Evolutionary conservation across 2,888 invertebrate genomes (phyloP).

Genomic region (Diaperis boleti): DNA sequence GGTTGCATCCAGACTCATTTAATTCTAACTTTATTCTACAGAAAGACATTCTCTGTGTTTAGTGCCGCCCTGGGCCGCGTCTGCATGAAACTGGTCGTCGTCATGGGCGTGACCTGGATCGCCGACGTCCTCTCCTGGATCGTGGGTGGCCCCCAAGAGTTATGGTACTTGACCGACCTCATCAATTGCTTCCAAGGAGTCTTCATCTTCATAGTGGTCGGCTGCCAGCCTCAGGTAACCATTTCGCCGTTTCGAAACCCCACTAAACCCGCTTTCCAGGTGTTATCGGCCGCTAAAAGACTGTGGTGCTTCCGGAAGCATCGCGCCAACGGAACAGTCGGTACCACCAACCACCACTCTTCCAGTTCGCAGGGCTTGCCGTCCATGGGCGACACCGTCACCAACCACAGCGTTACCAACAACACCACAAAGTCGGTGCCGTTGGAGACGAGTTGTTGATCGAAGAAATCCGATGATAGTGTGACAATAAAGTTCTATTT

Average conservation of each 20-base stretch:
- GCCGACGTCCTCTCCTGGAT: constrained; percentile 88
- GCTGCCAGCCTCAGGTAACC: constrained; percentile 91
- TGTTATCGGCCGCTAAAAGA: constrained; percentile 76
- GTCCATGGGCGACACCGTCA: constrained; percentile 82
- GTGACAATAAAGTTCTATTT: constrained; percentile 25
- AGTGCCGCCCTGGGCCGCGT: constrained; percentile 86
- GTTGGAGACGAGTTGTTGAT: constrained; percentile 70
- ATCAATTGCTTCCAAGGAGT: constrained; percentile 90
- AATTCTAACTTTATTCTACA: too few relatives aligned
- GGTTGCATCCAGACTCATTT: too few relatives aligned
- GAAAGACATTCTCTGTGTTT: too few relatives aligned
- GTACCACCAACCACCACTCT: constrained; percentile 77
- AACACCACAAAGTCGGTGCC: constrained; percentile 70
- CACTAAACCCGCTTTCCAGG: constrained; percentile 64
- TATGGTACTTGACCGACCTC: constrained; percentile 88
- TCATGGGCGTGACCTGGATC: constrained; percentile 85
- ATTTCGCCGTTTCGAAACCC: too few relatives aligned
- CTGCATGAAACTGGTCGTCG: constrained; percentile 87
- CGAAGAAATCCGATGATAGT: background rate
- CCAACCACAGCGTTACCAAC: constrained; percentile 76
- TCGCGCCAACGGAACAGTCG: constrained; percentile 69
- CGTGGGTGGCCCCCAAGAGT: constrained; percentile 82
- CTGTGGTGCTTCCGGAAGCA: constrained; percentile 71
- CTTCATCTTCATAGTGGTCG: constrained; percentile 89
- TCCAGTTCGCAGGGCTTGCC: constrained; percentile 85